Evolutionary conservation across 2,797 vertebrate genomes (phyloP).

Genomic region (Phaenicophaeus curvirostris): DNA sequence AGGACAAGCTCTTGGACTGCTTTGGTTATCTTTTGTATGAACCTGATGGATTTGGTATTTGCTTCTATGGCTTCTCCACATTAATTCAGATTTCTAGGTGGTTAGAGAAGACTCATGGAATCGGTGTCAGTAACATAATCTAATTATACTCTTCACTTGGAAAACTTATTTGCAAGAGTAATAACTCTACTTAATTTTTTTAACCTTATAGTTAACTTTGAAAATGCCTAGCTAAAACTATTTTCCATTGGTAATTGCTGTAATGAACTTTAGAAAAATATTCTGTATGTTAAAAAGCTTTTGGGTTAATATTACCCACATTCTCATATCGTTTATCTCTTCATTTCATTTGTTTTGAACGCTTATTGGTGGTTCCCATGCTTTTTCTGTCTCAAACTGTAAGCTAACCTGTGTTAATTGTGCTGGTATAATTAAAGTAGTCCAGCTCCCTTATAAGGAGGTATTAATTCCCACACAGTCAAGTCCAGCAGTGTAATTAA

Average conservation of each 20-base stretch:
- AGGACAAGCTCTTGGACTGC: not conserved
- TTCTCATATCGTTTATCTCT: not conserved
- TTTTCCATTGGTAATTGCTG: not conserved
- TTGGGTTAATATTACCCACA: not conserved
- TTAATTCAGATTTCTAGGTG: not conserved
- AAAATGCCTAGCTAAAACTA: not conserved
- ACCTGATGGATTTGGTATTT: not conserved
- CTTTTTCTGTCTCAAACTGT: not conserved
- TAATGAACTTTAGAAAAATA: not conserved
- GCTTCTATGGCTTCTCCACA: not conserved
- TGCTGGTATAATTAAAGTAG: conserved; percentile 21
- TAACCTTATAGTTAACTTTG: not conserved
- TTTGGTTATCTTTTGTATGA: not conserved
- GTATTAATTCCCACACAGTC: not conserved
- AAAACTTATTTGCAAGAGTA: not conserved
- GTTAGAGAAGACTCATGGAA: not conserved
- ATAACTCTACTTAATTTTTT: not conserved
- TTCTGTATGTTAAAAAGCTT: not conserved
- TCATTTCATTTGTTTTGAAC: not conserved
- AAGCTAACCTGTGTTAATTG: not conserved
- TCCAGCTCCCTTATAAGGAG: not conserved
- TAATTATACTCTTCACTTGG: not conserved
- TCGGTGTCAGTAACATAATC: not conserved
- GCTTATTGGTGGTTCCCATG: not conserved
- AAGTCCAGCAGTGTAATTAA: not conserved